Evolutionary conservation across 2,797 vertebrate species (phyloP).

Genomic region (Caiman crocodilus): DNA sequence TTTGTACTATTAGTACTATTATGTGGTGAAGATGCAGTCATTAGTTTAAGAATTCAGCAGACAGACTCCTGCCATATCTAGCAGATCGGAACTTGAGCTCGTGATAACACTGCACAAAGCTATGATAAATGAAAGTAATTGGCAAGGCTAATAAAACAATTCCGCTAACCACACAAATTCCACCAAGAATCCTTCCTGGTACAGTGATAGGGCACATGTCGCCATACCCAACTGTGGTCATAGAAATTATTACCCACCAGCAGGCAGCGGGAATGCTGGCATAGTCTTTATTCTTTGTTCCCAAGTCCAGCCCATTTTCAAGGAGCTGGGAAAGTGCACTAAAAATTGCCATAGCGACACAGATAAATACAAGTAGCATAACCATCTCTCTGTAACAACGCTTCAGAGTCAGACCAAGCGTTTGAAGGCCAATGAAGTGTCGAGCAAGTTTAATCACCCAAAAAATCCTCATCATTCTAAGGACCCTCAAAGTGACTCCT

Average conservation of each 20-base stretch:
- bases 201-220: slow-evolving; percentile 98
- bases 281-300: slow-evolving; percentile 92
- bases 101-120: slow-evolving; percentile 98
- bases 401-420: slow-evolving; percentile 94
- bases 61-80: slow-evolving; percentile 91
- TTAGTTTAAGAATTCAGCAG: slow-evolving; percentile 90
- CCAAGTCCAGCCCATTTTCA: slow-evolving; percentile 95
- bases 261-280: slow-evolving; percentile 98
- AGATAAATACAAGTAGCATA: slow-evolving; percentile 98
- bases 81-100: slow-evolving; percentile 97
- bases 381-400: slow-evolving; percentile 98
- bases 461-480: slow-evolving; percentile 99
- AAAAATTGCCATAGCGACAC: slow-evolving; percentile 99
- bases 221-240: slow-evolving; percentile 99
- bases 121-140: slow-evolving; percentile 99
- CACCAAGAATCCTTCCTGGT: slow-evolving; percentile 95
- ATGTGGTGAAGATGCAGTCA: slow-evolving; percentile 50
- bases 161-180: slow-evolving; percentile 97
- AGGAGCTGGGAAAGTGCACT: slow-evolving; percentile 97
- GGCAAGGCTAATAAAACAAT: slow-evolving; percentile 97
- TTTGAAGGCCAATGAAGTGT: slow-evolving; percentile 98
- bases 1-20: slow-evolving; percentile 37
- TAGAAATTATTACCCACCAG: slow-evolving; percentile 99
- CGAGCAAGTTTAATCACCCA: slow-evolving; percentile 99
- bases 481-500: slow-evolving; percentile 93